phyloP scores from a whole-genome alignment of 2,888 invertebrate species.

The Siphonodentalium dalli region DNA sequence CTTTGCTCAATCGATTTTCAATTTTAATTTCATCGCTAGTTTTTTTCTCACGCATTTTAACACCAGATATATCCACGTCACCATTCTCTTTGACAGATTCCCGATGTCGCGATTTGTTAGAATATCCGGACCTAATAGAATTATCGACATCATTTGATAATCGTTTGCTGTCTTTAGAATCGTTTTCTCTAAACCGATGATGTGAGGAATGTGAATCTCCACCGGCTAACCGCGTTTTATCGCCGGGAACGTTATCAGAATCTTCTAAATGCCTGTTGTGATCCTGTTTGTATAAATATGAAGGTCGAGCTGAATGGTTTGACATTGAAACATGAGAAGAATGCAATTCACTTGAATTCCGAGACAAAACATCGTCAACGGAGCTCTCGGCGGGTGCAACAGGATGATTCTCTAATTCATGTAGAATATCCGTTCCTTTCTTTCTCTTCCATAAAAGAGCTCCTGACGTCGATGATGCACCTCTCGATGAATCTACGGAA shows the following conservation, averaged over 20 bases:
- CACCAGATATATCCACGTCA: slow-evolving; percentile 8
- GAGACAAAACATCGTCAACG: too few species aligned
- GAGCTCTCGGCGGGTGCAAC: too few species aligned
- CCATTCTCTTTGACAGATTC: neutral
- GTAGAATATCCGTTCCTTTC: too few species aligned
- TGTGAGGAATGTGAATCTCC: too few species aligned
- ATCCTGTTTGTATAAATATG: slow-evolving; percentile 41
- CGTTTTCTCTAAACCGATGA: too few species aligned
- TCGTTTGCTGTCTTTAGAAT: too few species aligned
- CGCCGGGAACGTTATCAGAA: neutral
- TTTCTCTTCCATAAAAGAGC: slow-evolving; percentile 12
- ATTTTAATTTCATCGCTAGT: slow-evolving; percentile 21
- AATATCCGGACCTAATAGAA: neutral
- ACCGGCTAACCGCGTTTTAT: neutral
- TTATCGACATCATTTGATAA: neutral
- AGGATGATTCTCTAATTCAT: too few species aligned
- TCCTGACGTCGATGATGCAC: slow-evolving; percentile 26
- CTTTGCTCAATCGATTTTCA: slow-evolving; percentile 42
- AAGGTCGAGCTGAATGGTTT: too few species aligned
- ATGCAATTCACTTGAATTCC: too few species aligned
- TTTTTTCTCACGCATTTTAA: slow-evolving; percentile 20
- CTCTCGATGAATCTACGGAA: slow-evolving; percentile 6
- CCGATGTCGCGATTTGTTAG: too few species aligned
- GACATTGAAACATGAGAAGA: too few species aligned
- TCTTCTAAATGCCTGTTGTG: slow-evolving; percentile 27